These are phyloP conservation scores for Eupithecia exiguata DNA, from an alignment of 2,888 invertebrate genomes.

Conservation along the genomic window DNA sequence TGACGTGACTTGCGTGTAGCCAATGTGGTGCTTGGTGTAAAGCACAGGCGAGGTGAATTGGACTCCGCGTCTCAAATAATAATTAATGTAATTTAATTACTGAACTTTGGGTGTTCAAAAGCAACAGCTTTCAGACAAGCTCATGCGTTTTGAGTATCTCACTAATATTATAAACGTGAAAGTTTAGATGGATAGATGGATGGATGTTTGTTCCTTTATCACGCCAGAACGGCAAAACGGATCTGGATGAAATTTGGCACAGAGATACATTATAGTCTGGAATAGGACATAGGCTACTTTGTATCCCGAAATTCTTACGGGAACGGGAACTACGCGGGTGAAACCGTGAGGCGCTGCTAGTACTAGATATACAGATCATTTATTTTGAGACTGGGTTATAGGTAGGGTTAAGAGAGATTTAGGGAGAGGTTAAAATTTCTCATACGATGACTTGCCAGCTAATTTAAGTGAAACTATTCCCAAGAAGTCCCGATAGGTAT, in stretches of 20 bases:
- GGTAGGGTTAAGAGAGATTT: background rate
- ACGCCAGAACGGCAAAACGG: no score
- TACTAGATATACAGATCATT: background rate
- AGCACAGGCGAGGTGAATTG: background rate
- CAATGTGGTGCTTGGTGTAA: conserved; percentile 4
- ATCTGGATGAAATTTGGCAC: no score
- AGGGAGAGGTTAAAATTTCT: no score
- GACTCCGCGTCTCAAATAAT: background rate
- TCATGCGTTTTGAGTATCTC: background rate
- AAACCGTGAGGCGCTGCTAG: no score
- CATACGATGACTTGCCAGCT: no score
- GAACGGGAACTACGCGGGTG: no score
- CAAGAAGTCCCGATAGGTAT: background rate
- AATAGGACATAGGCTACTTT: no score
- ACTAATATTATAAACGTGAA: no score
- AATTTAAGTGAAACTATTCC: background rate
- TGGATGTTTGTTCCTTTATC: no score
- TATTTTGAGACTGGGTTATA: background rate
- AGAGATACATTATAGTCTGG: no score
- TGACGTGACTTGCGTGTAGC: conserved; percentile 18
- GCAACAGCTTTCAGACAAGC: background rate
- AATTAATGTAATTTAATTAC: background rate
- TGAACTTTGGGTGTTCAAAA: background rate
- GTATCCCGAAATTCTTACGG: no score
- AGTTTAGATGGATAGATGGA: no score